Evolutionary conservation across 2,888 invertebrate species (phyloP).

Genomic region (Antheraea assamensis): DNA sequence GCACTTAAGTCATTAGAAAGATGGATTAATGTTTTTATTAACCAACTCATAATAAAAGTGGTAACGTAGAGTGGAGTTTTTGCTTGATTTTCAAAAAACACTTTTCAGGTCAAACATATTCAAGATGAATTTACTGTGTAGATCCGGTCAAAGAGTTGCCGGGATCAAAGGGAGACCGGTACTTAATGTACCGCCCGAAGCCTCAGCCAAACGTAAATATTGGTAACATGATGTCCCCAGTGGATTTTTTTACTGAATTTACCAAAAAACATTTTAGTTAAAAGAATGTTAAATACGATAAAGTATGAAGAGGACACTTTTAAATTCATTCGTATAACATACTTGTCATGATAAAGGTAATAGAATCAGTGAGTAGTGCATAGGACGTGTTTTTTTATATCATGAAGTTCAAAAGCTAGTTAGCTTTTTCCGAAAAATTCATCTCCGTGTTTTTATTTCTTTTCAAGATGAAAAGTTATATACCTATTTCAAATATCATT

Average conservation of each 20-base stretch:
- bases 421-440: too few species aligned
- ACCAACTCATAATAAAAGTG: neutral
- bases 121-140: constrained; percentile 51
- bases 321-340: neutral
- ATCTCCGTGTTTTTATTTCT: too few species aligned
- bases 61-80: constrained; percentile 19
- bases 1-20: constrained; percentile 1
- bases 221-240: constrained; percentile 39
- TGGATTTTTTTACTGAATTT: constrained; percentile 37
- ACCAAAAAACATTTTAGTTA: constrained; percentile 29
- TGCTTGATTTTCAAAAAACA: constrained; percentile 34
- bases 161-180: constrained; percentile 47
- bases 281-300: constrained; percentile 30
- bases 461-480: too few species aligned
- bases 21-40: neutral
- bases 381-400: neutral
- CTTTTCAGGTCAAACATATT: constrained; percentile 48
- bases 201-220: constrained; percentile 51
- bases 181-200: constrained; percentile 44
- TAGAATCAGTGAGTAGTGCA: neutral
- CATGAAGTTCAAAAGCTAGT: too few species aligned
- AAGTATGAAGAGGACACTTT: neutral
- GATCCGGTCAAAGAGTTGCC: constrained; percentile 54
- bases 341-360: too few species aligned
- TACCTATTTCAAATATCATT: too few species aligned